These are phyloP conservation scores for Trichechus manatus DNA, from an alignment of 2,113 vertebrate species.

Conservation along the genomic window DNA sequence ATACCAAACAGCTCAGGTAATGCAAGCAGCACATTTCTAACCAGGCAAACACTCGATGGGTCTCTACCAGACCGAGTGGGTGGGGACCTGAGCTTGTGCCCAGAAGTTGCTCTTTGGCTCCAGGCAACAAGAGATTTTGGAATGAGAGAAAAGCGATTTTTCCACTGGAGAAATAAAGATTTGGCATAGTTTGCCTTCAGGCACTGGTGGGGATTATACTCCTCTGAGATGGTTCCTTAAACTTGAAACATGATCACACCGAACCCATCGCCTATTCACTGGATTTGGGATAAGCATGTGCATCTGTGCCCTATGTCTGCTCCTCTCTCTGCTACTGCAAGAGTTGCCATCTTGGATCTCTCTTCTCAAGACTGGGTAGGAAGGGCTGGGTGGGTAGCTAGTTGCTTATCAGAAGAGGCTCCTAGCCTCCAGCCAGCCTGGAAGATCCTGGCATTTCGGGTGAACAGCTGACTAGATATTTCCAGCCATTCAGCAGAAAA, in stretches of 20 bases:
- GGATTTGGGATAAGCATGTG: not conserved
- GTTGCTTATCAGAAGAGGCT: not conserved
- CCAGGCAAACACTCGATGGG: constrained; percentile 33
- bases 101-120: not conserved
- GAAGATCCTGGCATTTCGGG: not conserved
- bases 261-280: not conserved
- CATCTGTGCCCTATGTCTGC: not conserved
- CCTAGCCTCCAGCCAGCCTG: not conserved
- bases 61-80: not conserved
- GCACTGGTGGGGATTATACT: not conserved
- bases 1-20: not conserved
- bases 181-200: not conserved
- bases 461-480: not conserved
- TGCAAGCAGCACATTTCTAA: not conserved
- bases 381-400: not conserved
- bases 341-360: not conserved
- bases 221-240: not conserved
- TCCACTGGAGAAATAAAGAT: not conserved
- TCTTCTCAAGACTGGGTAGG: not conserved
- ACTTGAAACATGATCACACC: not conserved
- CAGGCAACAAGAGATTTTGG: not conserved
- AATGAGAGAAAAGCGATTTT: not conserved
- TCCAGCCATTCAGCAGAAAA: not conserved
- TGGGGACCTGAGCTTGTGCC: not conserved
- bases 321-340: not conserved